Evolutionary conservation across 2,888 invertebrate genomes (phyloP).

Genomic region (Drosophila yooni): DNA sequence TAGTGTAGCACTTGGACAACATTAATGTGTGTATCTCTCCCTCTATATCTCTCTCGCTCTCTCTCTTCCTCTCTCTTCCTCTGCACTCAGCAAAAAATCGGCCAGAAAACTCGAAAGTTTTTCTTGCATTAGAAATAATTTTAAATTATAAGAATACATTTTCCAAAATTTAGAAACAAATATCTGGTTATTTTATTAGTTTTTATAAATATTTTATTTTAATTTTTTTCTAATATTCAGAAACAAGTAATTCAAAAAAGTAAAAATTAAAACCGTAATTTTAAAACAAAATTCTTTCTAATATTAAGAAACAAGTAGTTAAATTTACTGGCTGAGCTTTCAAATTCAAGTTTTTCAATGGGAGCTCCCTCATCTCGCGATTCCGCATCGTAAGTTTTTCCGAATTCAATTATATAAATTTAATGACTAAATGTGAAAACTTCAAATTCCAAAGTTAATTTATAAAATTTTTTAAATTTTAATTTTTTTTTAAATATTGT

Average conservation of each 20-base stretch:
- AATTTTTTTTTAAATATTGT: not conserved
- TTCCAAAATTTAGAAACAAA: not conserved
- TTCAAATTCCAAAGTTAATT: not conserved
- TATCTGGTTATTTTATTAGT: not conserved
- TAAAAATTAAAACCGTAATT: too few species aligned
- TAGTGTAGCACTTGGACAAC: slow-evolving; percentile 78
- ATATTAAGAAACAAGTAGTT: too few species aligned
- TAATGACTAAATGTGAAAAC: not conserved
- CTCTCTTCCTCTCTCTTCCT: not conserved
- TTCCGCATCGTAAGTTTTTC: not conserved
- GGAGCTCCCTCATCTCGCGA: too few species aligned
- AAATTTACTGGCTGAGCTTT: too few species aligned
- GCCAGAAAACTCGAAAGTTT: not conserved
- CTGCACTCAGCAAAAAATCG: not conserved
- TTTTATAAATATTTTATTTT: not conserved
- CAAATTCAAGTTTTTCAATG: too few species aligned
- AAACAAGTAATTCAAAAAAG: too few species aligned
- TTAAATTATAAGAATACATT: not conserved
- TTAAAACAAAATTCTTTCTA: too few species aligned
- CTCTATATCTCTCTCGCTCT: not conserved
- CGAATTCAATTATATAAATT: not conserved
- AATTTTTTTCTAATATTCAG: too few species aligned
- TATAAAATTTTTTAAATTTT: too few species aligned
- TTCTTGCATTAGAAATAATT: not conserved
- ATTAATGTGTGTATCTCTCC: slow-evolving; percentile 60